phyloP scores from a whole-genome alignment of 1,140 invertebrate genomes.

The Centruroides sculpturatus region DNA sequence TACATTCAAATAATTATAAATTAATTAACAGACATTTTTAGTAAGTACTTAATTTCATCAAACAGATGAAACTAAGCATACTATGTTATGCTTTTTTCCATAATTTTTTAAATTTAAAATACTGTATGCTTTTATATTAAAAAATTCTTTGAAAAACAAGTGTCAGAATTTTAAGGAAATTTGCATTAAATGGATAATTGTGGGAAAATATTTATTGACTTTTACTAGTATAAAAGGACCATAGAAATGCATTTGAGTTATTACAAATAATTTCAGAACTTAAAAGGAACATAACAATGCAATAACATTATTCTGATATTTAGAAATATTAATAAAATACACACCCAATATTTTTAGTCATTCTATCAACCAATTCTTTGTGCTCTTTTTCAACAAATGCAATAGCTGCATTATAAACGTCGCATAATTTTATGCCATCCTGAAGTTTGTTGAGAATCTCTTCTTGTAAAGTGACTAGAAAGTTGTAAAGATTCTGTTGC shows the following conservation, averaged over 20 bases:
- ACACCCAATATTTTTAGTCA: conserved; percentile 84
- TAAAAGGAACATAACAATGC: background rate
- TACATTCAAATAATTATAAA: too few relatives aligned
- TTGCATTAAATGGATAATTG: too few relatives aligned
- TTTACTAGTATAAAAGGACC: too few relatives aligned
- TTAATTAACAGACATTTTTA: too few relatives aligned
- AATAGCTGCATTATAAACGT: conserved; percentile 76
- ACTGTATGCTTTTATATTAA: too few relatives aligned
- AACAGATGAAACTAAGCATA: too few relatives aligned
- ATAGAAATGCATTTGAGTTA: conserved; percentile 1
- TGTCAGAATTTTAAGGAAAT: too few relatives aligned
- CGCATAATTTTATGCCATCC: conserved; percentile 66
- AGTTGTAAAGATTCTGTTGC: conserved; percentile 77
- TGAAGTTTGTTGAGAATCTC: conserved; percentile 71
- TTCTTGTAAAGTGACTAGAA: conserved; percentile 80
- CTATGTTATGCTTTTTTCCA: too few relatives aligned
- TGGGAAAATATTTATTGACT: too few relatives aligned
- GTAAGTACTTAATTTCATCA: too few relatives aligned
- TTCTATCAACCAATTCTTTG: conserved; percentile 67
- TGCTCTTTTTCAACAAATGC: conserved; percentile 75
- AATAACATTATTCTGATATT: background rate
- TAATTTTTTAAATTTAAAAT: too few relatives aligned
- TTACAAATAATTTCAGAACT: background rate
- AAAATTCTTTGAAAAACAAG: too few relatives aligned
- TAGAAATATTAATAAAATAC: conserved; percentile 8